phyloP scores from a whole-genome alignment of 2,888 invertebrate genomes.

The Lamproptera curius region DNA sequence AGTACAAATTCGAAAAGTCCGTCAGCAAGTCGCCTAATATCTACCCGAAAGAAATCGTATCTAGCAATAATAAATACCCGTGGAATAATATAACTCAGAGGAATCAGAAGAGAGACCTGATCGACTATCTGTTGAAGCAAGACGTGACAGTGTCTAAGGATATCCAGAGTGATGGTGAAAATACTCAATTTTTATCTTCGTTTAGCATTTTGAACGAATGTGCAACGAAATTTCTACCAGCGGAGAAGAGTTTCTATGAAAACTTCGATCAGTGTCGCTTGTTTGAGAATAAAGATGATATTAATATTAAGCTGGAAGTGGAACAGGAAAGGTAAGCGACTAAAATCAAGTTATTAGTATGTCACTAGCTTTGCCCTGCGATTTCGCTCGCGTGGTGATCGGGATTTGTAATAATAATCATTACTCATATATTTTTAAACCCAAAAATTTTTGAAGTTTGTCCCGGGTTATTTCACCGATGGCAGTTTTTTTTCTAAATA shows the following conservation, averaged over 20 bases:
- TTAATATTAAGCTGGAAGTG: conserved; percentile 34
- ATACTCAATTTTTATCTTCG: conserved; percentile 43
- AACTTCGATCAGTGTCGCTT: conserved; percentile 55
- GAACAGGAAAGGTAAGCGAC: conserved; percentile 46
- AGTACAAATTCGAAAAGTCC: conserved; percentile 50
- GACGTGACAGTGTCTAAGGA: conserved; percentile 48
- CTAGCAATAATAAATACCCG: conserved; percentile 63
- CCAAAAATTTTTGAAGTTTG: too few species aligned
- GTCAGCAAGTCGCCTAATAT: conserved; percentile 35
- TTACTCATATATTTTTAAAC: too few species aligned
- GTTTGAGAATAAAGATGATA: conserved; percentile 42
- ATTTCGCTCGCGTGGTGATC: too few species aligned
- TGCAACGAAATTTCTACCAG: conserved; percentile 46
- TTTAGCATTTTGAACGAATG: conserved; percentile 54
- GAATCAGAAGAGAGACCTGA: conserved; percentile 44
- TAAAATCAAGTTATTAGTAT: too few species aligned
- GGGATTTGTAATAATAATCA: too few species aligned
- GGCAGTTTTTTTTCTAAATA: too few species aligned
- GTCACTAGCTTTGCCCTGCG: too few species aligned
- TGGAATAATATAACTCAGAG: conserved; percentile 61
- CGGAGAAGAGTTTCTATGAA: conserved; percentile 56
- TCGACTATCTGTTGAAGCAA: conserved; percentile 55
- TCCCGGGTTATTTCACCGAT: too few species aligned
- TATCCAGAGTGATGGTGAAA: conserved; percentile 41
- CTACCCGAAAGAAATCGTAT: conserved; percentile 48